These are phyloP conservation scores for Lethocerus indicus DNA, from an alignment of 1,140 invertebrate species.

Conservation along the genomic window DNA sequence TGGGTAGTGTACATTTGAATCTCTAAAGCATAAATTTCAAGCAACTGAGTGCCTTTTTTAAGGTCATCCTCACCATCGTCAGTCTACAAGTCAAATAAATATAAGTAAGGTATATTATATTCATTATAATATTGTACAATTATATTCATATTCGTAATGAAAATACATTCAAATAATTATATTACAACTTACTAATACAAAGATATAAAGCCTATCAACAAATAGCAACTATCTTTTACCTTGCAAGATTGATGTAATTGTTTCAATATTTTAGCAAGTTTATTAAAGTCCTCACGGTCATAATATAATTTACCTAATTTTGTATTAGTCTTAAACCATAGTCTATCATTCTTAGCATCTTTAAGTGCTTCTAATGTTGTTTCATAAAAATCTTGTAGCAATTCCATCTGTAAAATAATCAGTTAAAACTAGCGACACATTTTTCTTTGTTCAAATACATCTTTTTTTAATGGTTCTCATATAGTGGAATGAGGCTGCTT, in stretches of 20 bases:
- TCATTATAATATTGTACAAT: no score
- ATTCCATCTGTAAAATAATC: constrained; percentile 63
- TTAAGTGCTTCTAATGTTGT: constrained; percentile 95
- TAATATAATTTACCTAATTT: constrained; percentile 98
- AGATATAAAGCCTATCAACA: not conserved
- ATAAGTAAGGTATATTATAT: not conserved
- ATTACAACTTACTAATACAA: constrained; percentile 2
- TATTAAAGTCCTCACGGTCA: constrained; percentile 87
- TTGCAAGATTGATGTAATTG: constrained; percentile 95
- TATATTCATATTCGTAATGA: not conserved
- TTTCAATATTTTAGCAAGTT: constrained; percentile 91
- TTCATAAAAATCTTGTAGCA: constrained; percentile 99
- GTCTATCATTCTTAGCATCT: constrained; percentile 95
- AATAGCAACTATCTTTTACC: constrained; percentile 28
- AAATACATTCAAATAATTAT: not conserved
- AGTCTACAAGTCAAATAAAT: constrained; percentile 37
- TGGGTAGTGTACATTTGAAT: constrained; percentile 99
- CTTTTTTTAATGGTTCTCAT: no score
- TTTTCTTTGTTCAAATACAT: no score
- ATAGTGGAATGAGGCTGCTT: no score
- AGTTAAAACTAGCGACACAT: constrained; percentile 2
- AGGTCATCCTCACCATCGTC: constrained; percentile 99
- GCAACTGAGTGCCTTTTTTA: constrained; percentile 94
- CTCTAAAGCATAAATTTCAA: constrained; percentile 98
- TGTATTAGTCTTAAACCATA: constrained; percentile 99